Conservation (phyloP, 92 coral and sea anemone species). For the Umimayanthus chanpuru region DNA sequence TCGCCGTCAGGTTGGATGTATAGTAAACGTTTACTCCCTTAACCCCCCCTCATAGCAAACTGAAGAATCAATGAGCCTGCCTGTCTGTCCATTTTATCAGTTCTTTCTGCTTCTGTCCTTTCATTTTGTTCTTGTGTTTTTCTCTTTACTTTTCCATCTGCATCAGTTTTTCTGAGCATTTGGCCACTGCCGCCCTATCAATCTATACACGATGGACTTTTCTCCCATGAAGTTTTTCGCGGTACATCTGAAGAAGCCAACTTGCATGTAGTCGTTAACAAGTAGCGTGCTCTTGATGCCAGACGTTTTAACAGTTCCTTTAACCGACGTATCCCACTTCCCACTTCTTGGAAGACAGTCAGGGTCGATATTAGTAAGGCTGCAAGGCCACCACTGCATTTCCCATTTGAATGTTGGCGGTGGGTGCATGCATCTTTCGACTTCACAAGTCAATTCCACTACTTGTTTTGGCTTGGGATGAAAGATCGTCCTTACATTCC, state of each 20-base stretch:
- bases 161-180: not conserved
- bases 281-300: conserved; percentile 11
- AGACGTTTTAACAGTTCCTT: not conserved
- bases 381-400: conserved; percentile 42
- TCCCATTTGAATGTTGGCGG: conserved; percentile 15
- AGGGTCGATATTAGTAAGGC: not conserved
- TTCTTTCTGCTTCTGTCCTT: not conserved
- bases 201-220: not conserved
- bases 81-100: no score
- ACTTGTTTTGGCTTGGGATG: not conserved
- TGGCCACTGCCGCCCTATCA: conserved; percentile 15
- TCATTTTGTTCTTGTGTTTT: not conserved
- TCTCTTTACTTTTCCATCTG: not conserved
- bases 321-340: not conserved
- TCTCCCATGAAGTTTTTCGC: conserved; percentile 21
- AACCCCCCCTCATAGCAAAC: no score
- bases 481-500: conserved; percentile 6
- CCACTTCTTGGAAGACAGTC: not conserved
- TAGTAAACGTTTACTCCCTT: no score
- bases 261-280: not conserved
- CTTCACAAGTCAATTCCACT: conserved; percentile 20
- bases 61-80: no score
- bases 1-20: no score
- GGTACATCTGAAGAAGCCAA: conserved; percentile 25
- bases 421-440: conserved; percentile 10